Conservation (phyloP, 2,113 vertebrate species). For the Diadophis punctatus region DNA sequence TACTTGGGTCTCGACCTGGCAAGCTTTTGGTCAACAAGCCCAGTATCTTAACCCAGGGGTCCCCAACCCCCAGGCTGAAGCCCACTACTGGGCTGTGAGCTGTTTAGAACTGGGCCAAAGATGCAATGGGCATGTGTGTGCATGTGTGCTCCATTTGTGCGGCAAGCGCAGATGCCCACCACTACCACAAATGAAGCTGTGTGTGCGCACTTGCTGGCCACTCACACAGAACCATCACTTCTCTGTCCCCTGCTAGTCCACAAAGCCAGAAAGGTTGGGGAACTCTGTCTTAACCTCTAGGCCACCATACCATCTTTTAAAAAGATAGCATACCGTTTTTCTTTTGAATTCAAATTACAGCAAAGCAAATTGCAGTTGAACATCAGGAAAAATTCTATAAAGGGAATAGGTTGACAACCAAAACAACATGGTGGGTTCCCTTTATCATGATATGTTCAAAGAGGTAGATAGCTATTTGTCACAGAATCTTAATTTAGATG, state of each 20-base stretch:
- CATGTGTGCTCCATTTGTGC: background rate
- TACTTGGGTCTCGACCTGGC: too few relatives aligned
- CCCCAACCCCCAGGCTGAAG: background rate
- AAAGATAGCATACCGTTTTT: background rate
- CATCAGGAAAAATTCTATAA: background rate
- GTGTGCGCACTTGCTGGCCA: background rate
- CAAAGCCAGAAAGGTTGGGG: background rate
- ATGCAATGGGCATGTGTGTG: rapidly evolving
- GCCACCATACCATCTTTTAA: background rate
- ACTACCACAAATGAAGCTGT: too few relatives aligned
- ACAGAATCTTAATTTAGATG: background rate
- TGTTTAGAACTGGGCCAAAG: background rate
- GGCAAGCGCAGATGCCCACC: background rate
- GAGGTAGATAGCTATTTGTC: background rate
- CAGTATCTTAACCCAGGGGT: background rate
- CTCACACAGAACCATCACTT: background rate
- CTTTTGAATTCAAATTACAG: background rate
- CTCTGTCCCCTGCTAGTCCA: background rate
- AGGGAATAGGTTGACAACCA: background rate
- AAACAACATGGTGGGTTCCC: background rate
- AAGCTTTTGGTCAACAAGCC: background rate
- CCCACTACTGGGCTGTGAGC: background rate
- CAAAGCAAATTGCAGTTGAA: background rate
- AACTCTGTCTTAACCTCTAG: background rate
- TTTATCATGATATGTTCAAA: background rate